Conservation (phyloP, 2,113 vertebrate species). For the Serinus canaria region DNA sequence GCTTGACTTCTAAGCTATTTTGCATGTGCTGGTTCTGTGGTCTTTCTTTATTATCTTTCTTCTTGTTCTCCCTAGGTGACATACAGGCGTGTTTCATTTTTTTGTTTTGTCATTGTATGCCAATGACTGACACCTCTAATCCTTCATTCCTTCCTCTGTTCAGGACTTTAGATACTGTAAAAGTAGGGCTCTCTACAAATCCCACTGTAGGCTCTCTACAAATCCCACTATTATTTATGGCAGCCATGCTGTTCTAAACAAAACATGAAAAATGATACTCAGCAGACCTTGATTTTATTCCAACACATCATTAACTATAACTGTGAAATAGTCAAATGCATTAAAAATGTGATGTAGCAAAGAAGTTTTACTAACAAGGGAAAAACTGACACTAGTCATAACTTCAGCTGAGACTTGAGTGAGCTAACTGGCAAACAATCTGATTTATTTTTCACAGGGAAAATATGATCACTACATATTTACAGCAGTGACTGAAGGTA, state of each 20-base stretch:
- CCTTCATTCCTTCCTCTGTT: not conserved
- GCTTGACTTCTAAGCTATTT: not conserved
- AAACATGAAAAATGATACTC: not conserved
- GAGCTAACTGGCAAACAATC: constrained; percentile 56
- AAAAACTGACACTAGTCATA: not conserved
- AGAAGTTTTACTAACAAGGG: constrained; percentile 5
- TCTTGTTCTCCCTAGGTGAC: not conserved
- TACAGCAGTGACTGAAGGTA: constrained; percentile 68
- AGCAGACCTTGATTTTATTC: not conserved
- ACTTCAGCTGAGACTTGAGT: constrained; percentile 10
- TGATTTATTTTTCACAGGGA: constrained; percentile 72
- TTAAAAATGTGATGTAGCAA: constrained; percentile 1
- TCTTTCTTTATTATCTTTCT: not conserved
- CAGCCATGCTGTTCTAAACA: not conserved
- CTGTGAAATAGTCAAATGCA: not conserved
- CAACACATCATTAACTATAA: not conserved
- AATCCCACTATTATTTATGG: not conserved
- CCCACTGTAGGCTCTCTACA: not conserved
- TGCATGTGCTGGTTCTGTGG: not conserved
- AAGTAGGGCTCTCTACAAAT: not conserved
- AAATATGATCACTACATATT: constrained; percentile 65
- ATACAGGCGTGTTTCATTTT: not conserved
- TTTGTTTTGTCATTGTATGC: not conserved
- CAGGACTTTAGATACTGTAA: not conserved
- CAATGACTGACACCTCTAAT: not conserved